Evolutionary conservation across 2,888 invertebrate species (phyloP).

Genomic region (Entomobrya proxima): DNA sequence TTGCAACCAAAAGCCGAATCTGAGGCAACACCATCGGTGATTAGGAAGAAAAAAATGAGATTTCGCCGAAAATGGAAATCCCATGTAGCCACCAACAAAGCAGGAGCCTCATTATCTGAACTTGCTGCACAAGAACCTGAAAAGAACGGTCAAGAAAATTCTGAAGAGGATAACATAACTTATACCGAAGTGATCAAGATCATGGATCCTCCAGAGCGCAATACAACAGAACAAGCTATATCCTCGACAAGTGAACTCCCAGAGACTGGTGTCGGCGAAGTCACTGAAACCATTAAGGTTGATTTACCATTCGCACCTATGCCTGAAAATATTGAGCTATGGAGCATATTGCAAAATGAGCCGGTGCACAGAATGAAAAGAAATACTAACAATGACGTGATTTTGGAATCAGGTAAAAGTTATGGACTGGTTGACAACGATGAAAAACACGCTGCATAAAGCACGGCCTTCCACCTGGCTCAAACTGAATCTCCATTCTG

Average conservation of each 20-base stretch:
- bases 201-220: not conserved
- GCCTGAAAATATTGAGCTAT: constrained; percentile 34
- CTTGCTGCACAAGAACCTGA: not conserved
- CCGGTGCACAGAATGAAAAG: constrained; percentile 40
- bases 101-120: not conserved
- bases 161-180: constrained; percentile 42
- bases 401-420: constrained; percentile 51
- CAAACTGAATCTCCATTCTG: constrained; percentile 14
- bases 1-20: not conserved
- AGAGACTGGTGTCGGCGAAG: constrained; percentile 7
- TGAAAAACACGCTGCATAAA: constrained; percentile 41
- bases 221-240: not conserved
- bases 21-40: not conserved
- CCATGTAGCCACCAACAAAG: not conserved
- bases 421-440: constrained; percentile 29
- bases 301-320: constrained; percentile 43
- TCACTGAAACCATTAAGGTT: constrained; percentile 60
- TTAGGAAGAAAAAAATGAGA: constrained; percentile 22
- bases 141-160: not conserved
- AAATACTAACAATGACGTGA: constrained; percentile 9
- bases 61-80: constrained; percentile 58
- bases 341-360: constrained; percentile 25
- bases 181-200: constrained; percentile 46
- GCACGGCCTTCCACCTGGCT: constrained; percentile 50
- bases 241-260: not conserved